Conservation (phyloP, 2,797 vertebrate species). For the Ptychadena robeensis region DNA sequence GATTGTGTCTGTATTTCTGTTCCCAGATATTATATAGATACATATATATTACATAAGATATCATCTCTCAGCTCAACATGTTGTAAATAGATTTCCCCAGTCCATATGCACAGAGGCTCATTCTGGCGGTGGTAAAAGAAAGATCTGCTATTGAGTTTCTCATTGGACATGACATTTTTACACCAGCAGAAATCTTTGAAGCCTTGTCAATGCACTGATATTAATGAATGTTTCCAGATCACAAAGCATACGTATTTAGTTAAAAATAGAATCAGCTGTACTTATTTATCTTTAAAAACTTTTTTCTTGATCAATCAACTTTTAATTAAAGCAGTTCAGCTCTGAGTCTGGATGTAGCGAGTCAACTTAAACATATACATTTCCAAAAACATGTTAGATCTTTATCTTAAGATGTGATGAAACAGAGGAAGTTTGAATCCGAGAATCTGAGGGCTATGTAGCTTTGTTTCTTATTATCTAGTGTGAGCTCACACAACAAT, state of each 20-base stretch:
- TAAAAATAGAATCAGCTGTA: conserved; percentile 55
- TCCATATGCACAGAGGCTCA: background rate
- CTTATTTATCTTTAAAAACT: conserved; percentile 25
- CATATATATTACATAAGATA: background rate
- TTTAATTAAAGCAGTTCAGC: conserved; percentile 65
- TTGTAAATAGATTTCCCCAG: background rate
- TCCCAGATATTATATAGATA: background rate
- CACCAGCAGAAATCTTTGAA: conserved; percentile 2
- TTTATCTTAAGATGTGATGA: conserved; percentile 70
- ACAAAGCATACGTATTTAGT: conserved; percentile 50
- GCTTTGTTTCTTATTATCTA: conserved; percentile 76
- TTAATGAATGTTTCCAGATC: conserved; percentile 39
- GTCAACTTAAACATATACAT: conserved; percentile 66
- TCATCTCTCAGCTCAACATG: background rate
- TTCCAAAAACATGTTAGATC: conserved; percentile 67
- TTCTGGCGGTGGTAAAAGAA: background rate
- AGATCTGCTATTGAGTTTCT: background rate
- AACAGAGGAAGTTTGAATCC: conserved; percentile 70
- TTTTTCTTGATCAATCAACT: conserved; percentile 63
- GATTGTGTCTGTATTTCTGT: background rate
- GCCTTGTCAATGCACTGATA: conserved; percentile 1
- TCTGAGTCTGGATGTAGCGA: conserved; percentile 61
- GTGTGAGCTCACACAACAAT: conserved; percentile 76
- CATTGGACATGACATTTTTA: conserved; percentile 5
- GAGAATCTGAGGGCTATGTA: conserved; percentile 73